Evolutionary conservation across 1,140 invertebrate species (phyloP), one percentile per base, ranked within the genome.

Genomic region (Phenacoccus solenopsis): DNA sequence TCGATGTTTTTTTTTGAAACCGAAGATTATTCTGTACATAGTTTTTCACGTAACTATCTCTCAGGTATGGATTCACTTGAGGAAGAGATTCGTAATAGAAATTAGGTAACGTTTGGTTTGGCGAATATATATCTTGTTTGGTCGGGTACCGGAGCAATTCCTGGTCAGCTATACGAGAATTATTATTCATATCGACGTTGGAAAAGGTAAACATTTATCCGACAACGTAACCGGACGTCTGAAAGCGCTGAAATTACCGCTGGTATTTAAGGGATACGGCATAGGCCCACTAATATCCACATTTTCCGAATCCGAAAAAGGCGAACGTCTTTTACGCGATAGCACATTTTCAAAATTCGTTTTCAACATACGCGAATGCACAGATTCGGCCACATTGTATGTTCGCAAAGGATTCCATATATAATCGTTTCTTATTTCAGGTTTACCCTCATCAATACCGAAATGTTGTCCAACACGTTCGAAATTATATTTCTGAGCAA

Each of bases 401-500:
- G 10, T 16, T 64, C 25, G 21, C 20, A 64, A 27, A 5, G 59
- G 59, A 24, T 20, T 64, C 59, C 59, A 64, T 4, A 64, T 64
- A 7, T 24, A 24, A 24, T 64, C 25, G 13, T 64, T 22, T 20
- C 4, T 4, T 24, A 20, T 4, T 3, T 5, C 13, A 5, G 59
- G 12, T 10, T 27, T 25, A 20, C 25, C 22, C 1, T 20, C 16
- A 24, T 64, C 25, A n/a, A n/a, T n/a, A 10, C 7, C 59, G 10
- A 24, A 16, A 64, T 25, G 12, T 3, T 20, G 20, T 4, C 5
- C 16, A 24, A 16, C 20, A 3, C 38, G 4, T n/a, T 27, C 59
- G 16, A 25, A 64, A 27, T 64, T 64, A 16, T 64, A 64, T 27
- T 64, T 64, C 25, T 64, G 59, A 64, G 59, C 59, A 24, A 64